Conservation (phyloP, 2,797 vertebrate genomes). For the Acropternis orthonyx region DNA sequence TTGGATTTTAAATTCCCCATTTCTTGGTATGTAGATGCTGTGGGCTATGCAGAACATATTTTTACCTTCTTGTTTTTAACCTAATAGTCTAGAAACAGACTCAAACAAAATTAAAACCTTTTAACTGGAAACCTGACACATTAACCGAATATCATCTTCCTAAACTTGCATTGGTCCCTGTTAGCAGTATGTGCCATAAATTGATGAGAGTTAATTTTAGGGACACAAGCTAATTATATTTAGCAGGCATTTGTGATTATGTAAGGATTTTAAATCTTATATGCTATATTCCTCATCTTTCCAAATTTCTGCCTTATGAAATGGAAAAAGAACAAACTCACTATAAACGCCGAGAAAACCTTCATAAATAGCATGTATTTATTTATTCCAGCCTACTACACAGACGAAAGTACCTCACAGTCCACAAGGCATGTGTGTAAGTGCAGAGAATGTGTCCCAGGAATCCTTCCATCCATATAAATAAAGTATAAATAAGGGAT, state of each 20-base stretch:
- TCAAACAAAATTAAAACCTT: not conserved
- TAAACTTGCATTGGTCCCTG: not conserved
- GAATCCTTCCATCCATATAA: not conserved
- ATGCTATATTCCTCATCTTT: not conserved
- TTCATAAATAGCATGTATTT: not conserved
- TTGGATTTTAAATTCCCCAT: not conserved
- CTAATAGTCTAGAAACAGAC: not conserved
- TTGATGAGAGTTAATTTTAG: not conserved
- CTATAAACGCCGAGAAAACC: not conserved
- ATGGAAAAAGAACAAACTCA: not conserved
- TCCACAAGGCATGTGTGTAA: not conserved
- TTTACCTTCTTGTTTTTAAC: not conserved
- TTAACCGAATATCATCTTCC: not conserved
- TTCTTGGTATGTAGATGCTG: not conserved
- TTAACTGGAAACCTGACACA: not conserved
- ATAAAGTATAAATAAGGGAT: not conserved
- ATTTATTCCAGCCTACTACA: not conserved
- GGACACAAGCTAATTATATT: not conserved
- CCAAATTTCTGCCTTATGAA: not conserved
- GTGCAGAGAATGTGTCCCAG: not conserved
- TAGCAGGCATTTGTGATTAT: not conserved
- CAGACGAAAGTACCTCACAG: not conserved
- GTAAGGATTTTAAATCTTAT: not conserved
- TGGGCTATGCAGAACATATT: not conserved
- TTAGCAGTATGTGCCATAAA: not conserved